Conservation (phyloP, 2,888 invertebrate genomes). For the Nasonovia ribisnigri region DNA sequence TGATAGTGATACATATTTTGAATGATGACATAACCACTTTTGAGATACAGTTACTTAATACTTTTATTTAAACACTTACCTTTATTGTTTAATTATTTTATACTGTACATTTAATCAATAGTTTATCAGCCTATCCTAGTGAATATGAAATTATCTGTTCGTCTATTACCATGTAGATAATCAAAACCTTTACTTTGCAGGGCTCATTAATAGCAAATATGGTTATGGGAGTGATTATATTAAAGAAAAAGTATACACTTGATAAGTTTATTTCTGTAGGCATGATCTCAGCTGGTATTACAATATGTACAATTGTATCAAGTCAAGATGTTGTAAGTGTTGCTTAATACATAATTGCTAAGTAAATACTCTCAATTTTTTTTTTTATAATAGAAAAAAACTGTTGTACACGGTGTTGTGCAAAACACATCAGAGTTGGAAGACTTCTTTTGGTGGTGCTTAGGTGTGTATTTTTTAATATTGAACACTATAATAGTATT, state of each 20-base stretch:
- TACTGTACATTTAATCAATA: background rate
- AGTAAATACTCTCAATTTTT: slow-evolving; percentile 11
- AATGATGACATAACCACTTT: background rate
- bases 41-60: background rate
- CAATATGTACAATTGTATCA: slow-evolving; percentile 90
- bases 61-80: background rate
- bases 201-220: slow-evolving; percentile 97
- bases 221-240: slow-evolving; percentile 91
- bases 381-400: slow-evolving; percentile 66
- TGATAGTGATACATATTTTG: background rate
- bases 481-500: background rate
- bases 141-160: background rate
- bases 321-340: slow-evolving; percentile 75
- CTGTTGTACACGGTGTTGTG: slow-evolving; percentile 66
- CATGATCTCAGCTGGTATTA: slow-evolving; percentile 94
- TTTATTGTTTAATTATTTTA: background rate
- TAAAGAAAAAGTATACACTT: slow-evolving; percentile 84
- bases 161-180: background rate
- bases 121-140: background rate
- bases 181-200: slow-evolving; percentile 72
- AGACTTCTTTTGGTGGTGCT: slow-evolving; percentile 76
- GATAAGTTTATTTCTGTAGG: slow-evolving; percentile 91
- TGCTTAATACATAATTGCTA: slow-evolving; percentile 68
- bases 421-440: slow-evolving; percentile 70
- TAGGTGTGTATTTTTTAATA: slow-evolving; percentile 71